These are phyloP conservation scores for Linepithema humile DNA, from an alignment of 1,140 invertebrate genomes.

Conservation along the genomic window DNA sequence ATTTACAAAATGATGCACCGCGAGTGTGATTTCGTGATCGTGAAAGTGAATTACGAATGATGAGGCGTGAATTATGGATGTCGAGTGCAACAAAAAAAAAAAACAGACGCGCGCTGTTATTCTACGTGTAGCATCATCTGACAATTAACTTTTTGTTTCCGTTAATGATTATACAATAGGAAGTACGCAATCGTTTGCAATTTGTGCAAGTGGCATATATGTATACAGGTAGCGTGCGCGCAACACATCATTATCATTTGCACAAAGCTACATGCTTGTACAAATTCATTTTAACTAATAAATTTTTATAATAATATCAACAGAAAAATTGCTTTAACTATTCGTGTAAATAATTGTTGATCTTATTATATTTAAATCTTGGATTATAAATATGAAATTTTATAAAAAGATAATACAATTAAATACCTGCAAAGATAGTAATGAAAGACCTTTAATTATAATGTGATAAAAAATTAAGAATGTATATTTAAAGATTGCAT, in stretches of 20 bases:
- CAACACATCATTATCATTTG: background rate
- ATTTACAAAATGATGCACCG: background rate
- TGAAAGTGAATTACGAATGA: background rate
- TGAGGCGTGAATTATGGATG: slow-evolving; percentile 4
- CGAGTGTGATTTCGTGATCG: background rate
- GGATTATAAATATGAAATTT: too few species aligned
- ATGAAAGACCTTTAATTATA: too few species aligned
- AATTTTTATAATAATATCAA: background rate
- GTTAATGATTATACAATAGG: slow-evolving; percentile 21
- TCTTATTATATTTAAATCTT: too few species aligned
- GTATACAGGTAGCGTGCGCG: background rate
- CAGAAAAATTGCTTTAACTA: too few species aligned
- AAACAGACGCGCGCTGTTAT: background rate
- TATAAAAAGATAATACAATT: too few species aligned
- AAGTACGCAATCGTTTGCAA: background rate
- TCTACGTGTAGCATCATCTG: background rate
- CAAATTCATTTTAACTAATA: background rate
- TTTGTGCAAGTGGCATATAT: background rate
- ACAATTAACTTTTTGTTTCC: background rate
- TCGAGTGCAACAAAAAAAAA: background rate
- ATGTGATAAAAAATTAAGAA: too few species aligned
- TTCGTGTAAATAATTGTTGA: too few species aligned
- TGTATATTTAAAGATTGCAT: background rate
- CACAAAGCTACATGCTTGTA: background rate
- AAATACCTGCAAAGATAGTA: too few species aligned